phyloP scores from a whole-genome alignment of 2,888 invertebrate species.

The Prosopocoilus inquinatus region DNA sequence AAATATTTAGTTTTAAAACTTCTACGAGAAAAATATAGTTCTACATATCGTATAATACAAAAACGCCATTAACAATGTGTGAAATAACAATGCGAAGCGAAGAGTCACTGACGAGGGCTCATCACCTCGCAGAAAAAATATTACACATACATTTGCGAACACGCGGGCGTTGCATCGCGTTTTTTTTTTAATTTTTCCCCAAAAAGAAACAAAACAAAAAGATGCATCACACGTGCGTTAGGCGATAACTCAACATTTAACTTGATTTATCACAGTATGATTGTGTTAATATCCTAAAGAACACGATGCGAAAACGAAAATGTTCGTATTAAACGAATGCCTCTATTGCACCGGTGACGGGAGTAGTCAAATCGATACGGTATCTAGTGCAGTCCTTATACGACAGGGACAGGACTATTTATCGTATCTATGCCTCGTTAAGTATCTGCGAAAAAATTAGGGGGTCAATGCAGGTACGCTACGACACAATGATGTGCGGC shows the following conservation, averaged over 20 bases:
- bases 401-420: too few species aligned
- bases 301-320: constrained; percentile 47
- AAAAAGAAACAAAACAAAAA: background rate
- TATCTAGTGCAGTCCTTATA: background rate
- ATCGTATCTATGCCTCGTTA: too few species aligned
- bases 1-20: constrained; percentile 21
- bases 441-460: constrained; percentile 1
- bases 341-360: constrained; percentile 30
- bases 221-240: constrained; percentile 27
- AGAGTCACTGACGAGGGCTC: constrained; percentile 27
- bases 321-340: constrained; percentile 44
- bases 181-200: background rate
- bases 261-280: constrained; percentile 68
- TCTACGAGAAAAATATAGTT: constrained; percentile 41
- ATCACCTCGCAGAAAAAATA: constrained; percentile 30
- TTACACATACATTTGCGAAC: constrained; percentile 22
- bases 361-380: background rate
- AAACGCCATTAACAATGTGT: constrained; percentile 45
- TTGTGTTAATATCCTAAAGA: constrained; percentile 51
- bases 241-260: constrained; percentile 63
- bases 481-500: constrained; percentile 93
- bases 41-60: constrained; percentile 38
- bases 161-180: constrained; percentile 17
- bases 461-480: constrained; percentile 48
- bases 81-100: constrained; percentile 42